Evolutionary conservation across 2,888 invertebrate genomes (phyloP).

Genomic region (Melolontha melolontha): DNA sequence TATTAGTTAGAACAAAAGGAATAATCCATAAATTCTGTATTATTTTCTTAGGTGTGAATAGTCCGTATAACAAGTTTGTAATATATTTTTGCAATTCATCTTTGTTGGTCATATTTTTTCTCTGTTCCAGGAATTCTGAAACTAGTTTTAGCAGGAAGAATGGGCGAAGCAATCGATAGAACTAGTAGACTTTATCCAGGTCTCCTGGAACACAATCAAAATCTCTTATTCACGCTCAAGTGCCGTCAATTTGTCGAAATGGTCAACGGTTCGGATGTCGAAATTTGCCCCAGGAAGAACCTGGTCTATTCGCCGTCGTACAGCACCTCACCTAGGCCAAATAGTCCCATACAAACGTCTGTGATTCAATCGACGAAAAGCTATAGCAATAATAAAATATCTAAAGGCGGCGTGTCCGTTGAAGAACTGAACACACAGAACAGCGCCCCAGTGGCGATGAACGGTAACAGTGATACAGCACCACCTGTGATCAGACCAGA

Average conservation of each 20-base stretch:
- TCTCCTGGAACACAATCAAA: constrained; percentile 90
- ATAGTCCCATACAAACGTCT: constrained; percentile 77
- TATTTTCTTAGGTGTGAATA: too few species aligned
- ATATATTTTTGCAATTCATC: too few species aligned
- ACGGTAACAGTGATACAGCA: constrained; percentile 54
- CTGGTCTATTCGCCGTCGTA: constrained; percentile 53
- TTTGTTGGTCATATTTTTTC: too few species aligned
- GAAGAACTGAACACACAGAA: constrained; percentile 67
- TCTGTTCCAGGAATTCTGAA: constrained; percentile 85
- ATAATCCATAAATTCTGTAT: too few species aligned
- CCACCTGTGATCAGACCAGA: constrained; percentile 61
- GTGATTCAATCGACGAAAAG: constrained; percentile 85
- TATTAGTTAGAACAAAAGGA: too few species aligned
- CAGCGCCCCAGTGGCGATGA: constrained; percentile 67
- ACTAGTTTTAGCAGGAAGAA: constrained; percentile 90
- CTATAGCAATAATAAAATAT: constrained; percentile 56
- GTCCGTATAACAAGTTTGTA: too few species aligned
- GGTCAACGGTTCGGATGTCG: constrained; percentile 92
- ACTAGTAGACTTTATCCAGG: constrained; percentile 92
- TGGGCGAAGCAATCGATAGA: constrained; percentile 95
- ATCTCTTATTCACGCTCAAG: constrained; percentile 94
- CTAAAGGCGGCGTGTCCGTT: constrained; percentile 56
- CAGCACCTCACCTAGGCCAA: constrained; percentile 62
- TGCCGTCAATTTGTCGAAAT: constrained; percentile 99
- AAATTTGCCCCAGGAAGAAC: constrained; percentile 61